Percentiles rank a stretch among this genome's conserved stretches.
These are phyloP conservation scores for Diloba caeruleocephala DNA, from an alignment of 2,888 invertebrate genomes.

Conservation along the genomic window DNA sequence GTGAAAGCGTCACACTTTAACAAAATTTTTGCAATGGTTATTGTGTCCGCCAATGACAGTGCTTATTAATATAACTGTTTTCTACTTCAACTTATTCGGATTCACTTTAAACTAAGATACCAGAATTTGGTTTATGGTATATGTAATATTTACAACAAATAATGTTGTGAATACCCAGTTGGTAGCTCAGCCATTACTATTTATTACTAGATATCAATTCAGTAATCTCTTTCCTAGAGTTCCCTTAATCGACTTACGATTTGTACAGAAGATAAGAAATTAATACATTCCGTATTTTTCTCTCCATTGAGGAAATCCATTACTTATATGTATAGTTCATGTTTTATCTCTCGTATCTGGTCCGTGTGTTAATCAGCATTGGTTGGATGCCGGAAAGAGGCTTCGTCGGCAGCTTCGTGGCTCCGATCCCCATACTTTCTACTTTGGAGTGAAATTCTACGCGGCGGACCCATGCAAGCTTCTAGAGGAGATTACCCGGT, in stretches of 20 bases:
- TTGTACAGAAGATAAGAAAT: slow-evolving; percentile 17
- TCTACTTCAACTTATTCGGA: too few species aligned
- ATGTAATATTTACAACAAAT: too few species aligned
- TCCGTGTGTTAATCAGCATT: slow-evolving; percentile 91
- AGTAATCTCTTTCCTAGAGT: too few species aligned
- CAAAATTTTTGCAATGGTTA: too few species aligned
- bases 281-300: slow-evolving; percentile 20
- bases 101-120: too few species aligned
- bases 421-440: slow-evolving; percentile 94
- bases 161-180: too few species aligned
- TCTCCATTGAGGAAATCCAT: slow-evolving; percentile 29
- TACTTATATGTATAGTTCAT: slow-evolving; percentile 19
- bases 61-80: too few species aligned
- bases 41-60: too few species aligned
- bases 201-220: slow-evolving; percentile 8
- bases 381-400: slow-evolving; percentile 97
- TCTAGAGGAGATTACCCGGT: slow-evolving; percentile 98
- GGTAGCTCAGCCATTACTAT: neutral
- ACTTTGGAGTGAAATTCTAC: slow-evolving; percentile 99
- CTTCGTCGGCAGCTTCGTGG: slow-evolving; percentile 96
- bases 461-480: slow-evolving; percentile 99
- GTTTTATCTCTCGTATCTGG: slow-evolving; percentile 9
- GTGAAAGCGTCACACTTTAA: too few species aligned
- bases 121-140: too few species aligned
- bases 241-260: slow-evolving; percentile 21